phyloP scores from a whole-genome alignment of 2,888 invertebrate genomes.

The Coelopa pilipes region DNA sequence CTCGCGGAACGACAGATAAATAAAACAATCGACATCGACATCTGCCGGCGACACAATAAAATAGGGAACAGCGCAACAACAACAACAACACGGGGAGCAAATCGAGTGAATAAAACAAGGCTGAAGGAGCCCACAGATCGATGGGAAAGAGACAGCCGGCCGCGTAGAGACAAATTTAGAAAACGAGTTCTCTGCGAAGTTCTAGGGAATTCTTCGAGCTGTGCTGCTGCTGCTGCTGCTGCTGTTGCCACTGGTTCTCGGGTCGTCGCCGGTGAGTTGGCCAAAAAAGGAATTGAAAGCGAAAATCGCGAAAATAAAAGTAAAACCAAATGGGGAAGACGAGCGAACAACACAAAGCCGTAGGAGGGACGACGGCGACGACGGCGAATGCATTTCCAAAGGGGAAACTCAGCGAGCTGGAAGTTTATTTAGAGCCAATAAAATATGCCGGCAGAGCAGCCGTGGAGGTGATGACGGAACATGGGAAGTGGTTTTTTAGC shows the following conservation, averaged over 20 bases:
- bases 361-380: background rate
- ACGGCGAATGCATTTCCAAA: background rate
- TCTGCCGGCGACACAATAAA: background rate
- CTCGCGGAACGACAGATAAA: constrained; percentile 32
- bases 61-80: background rate
- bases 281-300: constrained; percentile 35
- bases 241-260: background rate
- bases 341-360: background rate
- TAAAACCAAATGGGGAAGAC: constrained; percentile 7
- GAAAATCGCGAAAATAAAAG: constrained; percentile 33
- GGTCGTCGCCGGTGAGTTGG: background rate
- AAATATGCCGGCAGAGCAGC: no score
- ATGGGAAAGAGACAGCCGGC: no score
- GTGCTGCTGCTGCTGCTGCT: background rate
- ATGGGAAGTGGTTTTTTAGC: no score
- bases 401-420: background rate
- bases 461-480: no score
- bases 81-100: background rate
- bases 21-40: background rate
- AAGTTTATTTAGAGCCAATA: background rate
- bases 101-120: constrained; percentile 7
- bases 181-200: constrained; percentile 24
- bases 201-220: constrained; percentile 4
- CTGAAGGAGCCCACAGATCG: no score
- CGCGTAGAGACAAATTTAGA: constrained; percentile 21